Percentiles rank a stretch among this genome's conserved stretches.
phyloP scores from a whole-genome alignment of 2,888 invertebrate genomes.

The Eueremaeus valkanovi region DNA sequence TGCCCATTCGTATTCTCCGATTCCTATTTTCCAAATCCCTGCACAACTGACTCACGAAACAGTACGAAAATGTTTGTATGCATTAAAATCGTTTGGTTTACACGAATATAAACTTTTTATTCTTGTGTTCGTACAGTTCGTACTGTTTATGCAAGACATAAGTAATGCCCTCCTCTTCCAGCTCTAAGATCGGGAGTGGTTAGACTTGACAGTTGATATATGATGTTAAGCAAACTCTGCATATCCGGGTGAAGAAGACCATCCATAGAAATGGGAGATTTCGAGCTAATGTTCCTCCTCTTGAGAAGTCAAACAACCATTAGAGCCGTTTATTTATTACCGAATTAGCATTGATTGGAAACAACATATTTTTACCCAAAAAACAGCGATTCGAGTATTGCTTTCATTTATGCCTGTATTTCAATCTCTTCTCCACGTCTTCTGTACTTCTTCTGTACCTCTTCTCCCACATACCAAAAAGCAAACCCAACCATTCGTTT shows the following conservation, averaged over 20 bases:
- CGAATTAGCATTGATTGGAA: conserved; percentile 28
- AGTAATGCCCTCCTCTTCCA: conserved; percentile 26
- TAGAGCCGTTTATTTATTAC: conserved; percentile 31
- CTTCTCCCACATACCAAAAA: conserved; percentile 26
- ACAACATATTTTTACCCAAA: conserved; percentile 7
- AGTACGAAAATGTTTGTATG: background rate
- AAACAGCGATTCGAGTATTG: background rate
- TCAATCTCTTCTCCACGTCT: background rate
- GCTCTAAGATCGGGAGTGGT: conserved; percentile 21
- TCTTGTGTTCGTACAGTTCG: background rate
- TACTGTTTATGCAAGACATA: conserved; percentile 26
- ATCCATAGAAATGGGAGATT: conserved; percentile 24
- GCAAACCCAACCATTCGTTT: background rate
- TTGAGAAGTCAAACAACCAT: conserved; percentile 21
- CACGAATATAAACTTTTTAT: conserved; percentile 13
- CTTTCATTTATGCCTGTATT: conserved; percentile 25
- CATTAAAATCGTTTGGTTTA: conserved; percentile 1
- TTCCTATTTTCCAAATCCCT: background rate
- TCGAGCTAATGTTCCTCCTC: conserved; percentile 27
- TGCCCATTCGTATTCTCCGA: no score
- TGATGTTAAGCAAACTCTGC: conserved; percentile 6
- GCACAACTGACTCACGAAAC: conserved; percentile 32
- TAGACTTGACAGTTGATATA: conserved; percentile 32
- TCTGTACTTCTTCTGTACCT: no score
- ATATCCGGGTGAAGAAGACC: conserved; percentile 34